Percentiles rank a stretch among this genome's conserved stretches.
Conservation (phyloP, 1,140 invertebrate species). For the Heliothis virescens region DNA sequence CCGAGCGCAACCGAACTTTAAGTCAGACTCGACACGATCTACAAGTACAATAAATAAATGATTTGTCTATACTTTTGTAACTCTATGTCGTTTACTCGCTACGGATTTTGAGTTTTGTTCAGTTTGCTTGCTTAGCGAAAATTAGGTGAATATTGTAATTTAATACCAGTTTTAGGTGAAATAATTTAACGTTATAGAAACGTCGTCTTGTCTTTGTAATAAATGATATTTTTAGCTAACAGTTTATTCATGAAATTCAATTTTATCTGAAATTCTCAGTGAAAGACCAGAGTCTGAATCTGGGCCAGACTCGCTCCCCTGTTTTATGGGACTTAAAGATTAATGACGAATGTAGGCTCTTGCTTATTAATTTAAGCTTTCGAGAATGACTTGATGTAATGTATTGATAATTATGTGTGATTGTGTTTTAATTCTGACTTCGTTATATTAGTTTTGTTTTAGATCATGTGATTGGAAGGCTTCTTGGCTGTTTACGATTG, state of each 20-base stretch:
- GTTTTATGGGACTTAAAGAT: too few relatives aligned
- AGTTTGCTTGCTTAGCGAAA: conserved; percentile 1
- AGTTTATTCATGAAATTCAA: too few relatives aligned
- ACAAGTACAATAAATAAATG: conserved; percentile 69
- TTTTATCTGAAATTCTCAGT: too few relatives aligned
- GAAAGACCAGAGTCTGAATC: too few relatives aligned
- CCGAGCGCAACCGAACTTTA: conserved; percentile 23
- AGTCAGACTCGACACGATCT: conserved; percentile 58
- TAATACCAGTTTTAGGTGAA: too few relatives aligned
- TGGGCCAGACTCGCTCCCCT: too few relatives aligned
- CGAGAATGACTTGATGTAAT: not conserved
- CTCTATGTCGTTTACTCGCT: conserved; percentile 43
- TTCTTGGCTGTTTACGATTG: not conserved
- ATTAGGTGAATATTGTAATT: conserved; percentile 1
- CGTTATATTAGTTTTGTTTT: conserved; percentile 15
- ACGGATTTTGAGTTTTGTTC: conserved; percentile 1
- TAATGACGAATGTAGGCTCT: too few relatives aligned
- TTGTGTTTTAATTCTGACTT: conserved; percentile 4
- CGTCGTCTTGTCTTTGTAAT: too few relatives aligned
- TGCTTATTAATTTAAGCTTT: too few relatives aligned
- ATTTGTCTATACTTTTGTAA: conserved; percentile 40
- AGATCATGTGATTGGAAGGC: conserved; percentile 1
- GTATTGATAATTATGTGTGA: conserved; percentile 10
- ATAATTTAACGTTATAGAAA: too few relatives aligned
- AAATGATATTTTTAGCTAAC: too few relatives aligned